Evolutionary conservation across 2,113 vertebrate genomes (phyloP), one percentile per base, ranked within the genome.

Genomic region (Phycodurus eques): DNA sequence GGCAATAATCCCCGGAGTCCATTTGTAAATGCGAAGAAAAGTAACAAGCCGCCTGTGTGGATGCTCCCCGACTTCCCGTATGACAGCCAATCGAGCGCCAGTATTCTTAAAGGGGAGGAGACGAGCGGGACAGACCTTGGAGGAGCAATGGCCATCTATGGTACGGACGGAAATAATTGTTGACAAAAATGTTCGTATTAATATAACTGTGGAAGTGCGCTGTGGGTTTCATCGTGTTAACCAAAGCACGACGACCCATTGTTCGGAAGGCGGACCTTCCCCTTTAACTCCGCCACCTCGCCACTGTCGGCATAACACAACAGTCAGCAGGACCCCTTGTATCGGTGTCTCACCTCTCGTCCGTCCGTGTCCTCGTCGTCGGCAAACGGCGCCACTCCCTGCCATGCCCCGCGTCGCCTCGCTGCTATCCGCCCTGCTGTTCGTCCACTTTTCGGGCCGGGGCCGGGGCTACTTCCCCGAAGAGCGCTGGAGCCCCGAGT

Each of bases 401-500:
- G 88, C 83, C 87, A 92, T 91, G 91, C 85, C 43, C 83, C 81
- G 83, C 83, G 80, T 81, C 80, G 66, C 53, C 75, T 79, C 71
- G 56, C 64, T 90, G 77, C 74, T 88, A 64, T 62, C 87, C 33
- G 82, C 90, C 83, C 77, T 89, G 82, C 82, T 92, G 59, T 74
- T 70, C 13, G 85, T 86, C 17, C 79, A 92, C n/a, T 74, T 90
- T 46, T 86, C 85, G 73, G 89, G 77, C 2, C 80, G 70, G 74
- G 86, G 80, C 53, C 57, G 73, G 73, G 91, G 88, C 5, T 96
- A 95, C 84, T 96, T 96, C 87, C 89, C 94, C 8, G 95, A 96
- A 91, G 95, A 96, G 90, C 94, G 94, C 76, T 96, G 93, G 92
- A 94, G 88, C 89, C 94, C 94, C 2, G 95, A 96, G 84, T 94